These are phyloP conservation scores for Ginglymostoma cirratum DNA, from an alignment of 2,113 vertebrate species.

Conservation along the genomic window DNA sequence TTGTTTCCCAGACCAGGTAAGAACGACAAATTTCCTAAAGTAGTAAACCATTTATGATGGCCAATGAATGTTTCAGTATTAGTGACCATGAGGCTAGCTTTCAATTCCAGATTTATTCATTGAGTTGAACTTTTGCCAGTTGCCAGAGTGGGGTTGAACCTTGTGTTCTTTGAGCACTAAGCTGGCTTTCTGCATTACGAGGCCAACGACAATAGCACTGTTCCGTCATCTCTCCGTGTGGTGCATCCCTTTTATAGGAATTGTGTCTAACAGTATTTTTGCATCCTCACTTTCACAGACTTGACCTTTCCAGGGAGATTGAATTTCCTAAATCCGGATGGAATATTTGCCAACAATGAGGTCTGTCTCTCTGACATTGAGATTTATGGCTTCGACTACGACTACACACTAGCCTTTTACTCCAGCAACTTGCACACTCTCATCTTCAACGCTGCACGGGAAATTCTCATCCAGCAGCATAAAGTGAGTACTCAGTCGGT, in stretches of 20 bases:
- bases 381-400: conserved; percentile 96
- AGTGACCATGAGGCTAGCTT: too few species aligned
- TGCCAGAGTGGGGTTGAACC: too few species aligned
- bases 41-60: too few species aligned
- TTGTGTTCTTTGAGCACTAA: too few species aligned
- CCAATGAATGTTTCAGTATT: too few species aligned
- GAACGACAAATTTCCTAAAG: too few species aligned
- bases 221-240: neutral
- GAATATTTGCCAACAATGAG: conserved; percentile 96
- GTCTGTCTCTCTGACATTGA: conserved; percentile 89
- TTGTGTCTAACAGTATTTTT: neutral
- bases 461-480: conserved; percentile 87
- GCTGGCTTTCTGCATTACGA: too few species aligned
- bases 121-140: too few species aligned
- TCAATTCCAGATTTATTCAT: too few species aligned
- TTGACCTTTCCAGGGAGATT: conserved; percentile 69
- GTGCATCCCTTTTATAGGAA: neutral
- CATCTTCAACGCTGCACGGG: conserved; percentile 87
- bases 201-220: too few species aligned
- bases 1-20: too few species aligned
- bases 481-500: conserved; percentile 61
- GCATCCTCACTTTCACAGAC: conserved; percentile 51
- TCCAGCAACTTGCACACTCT: conserved; percentile 87
- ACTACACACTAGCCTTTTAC: conserved; percentile 94
- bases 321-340: conserved; percentile 78